Evolutionary conservation across 2,797 vertebrate species (phyloP).

Genomic region (Heliangelus exortis): DNA sequence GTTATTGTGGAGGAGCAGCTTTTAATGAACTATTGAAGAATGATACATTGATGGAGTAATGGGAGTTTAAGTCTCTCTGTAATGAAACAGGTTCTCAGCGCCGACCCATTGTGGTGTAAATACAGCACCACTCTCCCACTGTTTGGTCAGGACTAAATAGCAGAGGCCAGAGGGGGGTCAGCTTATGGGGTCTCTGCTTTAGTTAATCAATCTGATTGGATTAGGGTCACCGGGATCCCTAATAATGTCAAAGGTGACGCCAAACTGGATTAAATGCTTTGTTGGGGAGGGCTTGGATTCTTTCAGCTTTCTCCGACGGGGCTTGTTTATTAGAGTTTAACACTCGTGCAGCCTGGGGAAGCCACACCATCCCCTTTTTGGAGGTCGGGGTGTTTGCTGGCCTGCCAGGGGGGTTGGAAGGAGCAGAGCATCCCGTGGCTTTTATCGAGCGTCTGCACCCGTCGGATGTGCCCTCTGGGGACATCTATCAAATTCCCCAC

Average conservation of each 20-base stretch:
- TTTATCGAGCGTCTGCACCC: not conserved
- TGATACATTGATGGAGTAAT: slow-evolving; percentile 83
- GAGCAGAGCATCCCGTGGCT: not conserved
- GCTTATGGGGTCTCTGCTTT: slow-evolving; percentile 79
- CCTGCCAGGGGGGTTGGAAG: not conserved
- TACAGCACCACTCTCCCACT: slow-evolving; percentile 80
- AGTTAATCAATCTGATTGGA: slow-evolving; percentile 99
- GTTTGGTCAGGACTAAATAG: slow-evolving; percentile 78
- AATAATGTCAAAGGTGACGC: slow-evolving; percentile 96
- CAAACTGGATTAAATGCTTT: slow-evolving; percentile 91
- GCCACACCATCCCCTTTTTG: not conserved
- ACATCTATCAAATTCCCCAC: not conserved
- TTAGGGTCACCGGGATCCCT: slow-evolving; percentile 93
- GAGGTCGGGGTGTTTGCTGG: not conserved
- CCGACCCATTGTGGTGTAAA: slow-evolving; percentile 87
- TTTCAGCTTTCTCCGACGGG: slow-evolving; percentile 53
- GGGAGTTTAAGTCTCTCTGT: slow-evolving; percentile 85
- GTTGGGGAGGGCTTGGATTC: slow-evolving; percentile 73
- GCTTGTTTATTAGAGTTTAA: slow-evolving; percentile 76
- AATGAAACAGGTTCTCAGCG: slow-evolving; percentile 87
- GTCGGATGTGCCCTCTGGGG: slow-evolving; percentile 8
- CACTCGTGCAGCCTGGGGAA: slow-evolving; percentile 56
- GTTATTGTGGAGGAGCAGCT: slow-evolving; percentile 79
- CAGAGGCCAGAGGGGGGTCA: slow-evolving; percentile 81
- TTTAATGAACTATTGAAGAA: slow-evolving; percentile 90